phyloP scores from a whole-genome alignment of 2,888 invertebrate genomes.

The Unio pictorum region DNA sequence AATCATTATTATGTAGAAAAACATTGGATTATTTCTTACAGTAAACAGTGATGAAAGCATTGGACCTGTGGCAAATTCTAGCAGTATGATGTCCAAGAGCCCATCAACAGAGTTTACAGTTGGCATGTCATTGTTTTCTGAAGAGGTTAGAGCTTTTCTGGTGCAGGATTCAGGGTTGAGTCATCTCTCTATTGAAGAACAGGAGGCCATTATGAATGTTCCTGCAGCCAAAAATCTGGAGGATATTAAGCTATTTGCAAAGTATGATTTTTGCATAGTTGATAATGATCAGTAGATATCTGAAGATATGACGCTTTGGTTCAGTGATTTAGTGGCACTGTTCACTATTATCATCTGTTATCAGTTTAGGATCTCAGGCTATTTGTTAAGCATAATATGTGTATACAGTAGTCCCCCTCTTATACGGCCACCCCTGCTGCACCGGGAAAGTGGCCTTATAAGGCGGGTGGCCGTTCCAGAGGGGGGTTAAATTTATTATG shows the following conservation, averaged over 20 bases:
- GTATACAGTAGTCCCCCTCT: too few species aligned
- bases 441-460: too few species aligned
- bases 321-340: too few species aligned
- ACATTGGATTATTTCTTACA: slow-evolving; percentile 15
- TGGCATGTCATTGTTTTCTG: slow-evolving; percentile 46
- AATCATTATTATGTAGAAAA: too few species aligned
- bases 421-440: too few species aligned
- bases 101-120: slow-evolving; percentile 52
- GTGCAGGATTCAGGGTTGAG: slow-evolving; percentile 47
- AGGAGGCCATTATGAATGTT: slow-evolving; percentile 79
- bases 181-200: slow-evolving; percentile 63
- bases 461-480: too few species aligned
- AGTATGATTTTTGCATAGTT: slow-evolving; percentile 55
- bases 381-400: too few species aligned
- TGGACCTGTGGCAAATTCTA: slow-evolving; percentile 31
- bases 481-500: too few species aligned
- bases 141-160: slow-evolving; percentile 46
- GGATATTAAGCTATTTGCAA: slow-evolving; percentile 82
- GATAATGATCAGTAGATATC: too few species aligned
- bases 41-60: slow-evolving; percentile 67
- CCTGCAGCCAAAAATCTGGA: slow-evolving; percentile 84
- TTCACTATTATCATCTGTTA: too few species aligned
- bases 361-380: too few species aligned
- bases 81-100: slow-evolving; percentile 50
- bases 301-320: too few species aligned